Evolutionary conservation across 53 echinoderm and acorn worm species (phyloP).

Genomic region (Zoroaster sp.): DNA sequence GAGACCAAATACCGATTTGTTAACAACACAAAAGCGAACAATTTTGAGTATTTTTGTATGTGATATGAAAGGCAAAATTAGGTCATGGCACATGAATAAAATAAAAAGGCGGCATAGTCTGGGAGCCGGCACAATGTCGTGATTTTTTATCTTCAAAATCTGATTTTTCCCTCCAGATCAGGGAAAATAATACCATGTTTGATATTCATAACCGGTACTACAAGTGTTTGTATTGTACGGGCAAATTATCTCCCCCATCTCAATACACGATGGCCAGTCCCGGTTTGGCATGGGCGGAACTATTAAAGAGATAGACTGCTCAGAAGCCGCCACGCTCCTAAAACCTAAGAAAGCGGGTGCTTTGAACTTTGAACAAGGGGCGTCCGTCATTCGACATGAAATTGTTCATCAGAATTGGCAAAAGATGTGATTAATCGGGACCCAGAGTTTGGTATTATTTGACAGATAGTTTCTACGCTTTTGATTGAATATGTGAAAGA

Average conservation of each 20-base stretch:
- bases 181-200: slow-evolving; percentile 23
- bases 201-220: slow-evolving; percentile 37
- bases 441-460: background rate
- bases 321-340: slow-evolving; percentile 12
- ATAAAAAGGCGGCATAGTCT: background rate
- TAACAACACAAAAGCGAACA: slow-evolving; percentile 13
- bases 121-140: slow-evolving; percentile 16
- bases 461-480: slow-evolving; percentile 8
- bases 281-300: slow-evolving; percentile 16
- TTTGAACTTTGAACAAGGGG: slow-evolving; percentile 27
- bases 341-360: slow-evolving; percentile 14
- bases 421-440: slow-evolving; percentile 28
- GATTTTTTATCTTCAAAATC: slow-evolving; percentile 36
- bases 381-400: background rate
- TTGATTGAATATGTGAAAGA: background rate
- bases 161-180: background rate
- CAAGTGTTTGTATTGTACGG: slow-evolving; percentile 21
- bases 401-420: background rate
- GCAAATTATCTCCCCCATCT: slow-evolving; percentile 33
- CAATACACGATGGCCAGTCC: background rate
- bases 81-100: too few relatives aligned
- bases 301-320: background rate
- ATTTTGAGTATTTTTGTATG: background rate
- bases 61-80: too few relatives aligned
- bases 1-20: background rate